Base-by-base conservation (phyloP, 2,888 invertebrate species). In the Embidobia sp. region DNA sequence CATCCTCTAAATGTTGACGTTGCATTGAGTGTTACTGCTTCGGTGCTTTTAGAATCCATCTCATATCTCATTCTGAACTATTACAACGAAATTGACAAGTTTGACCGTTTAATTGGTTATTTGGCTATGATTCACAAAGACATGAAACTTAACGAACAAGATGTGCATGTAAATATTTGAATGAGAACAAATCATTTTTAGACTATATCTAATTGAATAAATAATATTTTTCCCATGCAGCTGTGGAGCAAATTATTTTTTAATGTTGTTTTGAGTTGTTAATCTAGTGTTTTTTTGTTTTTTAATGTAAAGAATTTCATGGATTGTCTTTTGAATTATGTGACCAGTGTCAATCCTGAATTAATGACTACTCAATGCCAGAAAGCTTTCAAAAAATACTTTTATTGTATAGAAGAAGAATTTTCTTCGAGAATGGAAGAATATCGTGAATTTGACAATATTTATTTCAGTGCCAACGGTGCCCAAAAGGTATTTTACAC, bases 101-200 rank as follows among this genome's bases (percentile, higher is more conserved):
- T 84, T 4, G 79, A 84, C 66, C 78, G 74, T 35, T 66, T 83
- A 3, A 78, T 85, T 19, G 83, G 84, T 18, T 85, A 85, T 31
- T 49, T 85, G 15, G 86, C 84, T 15, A 84, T 86, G 85, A 69
- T 83, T 13, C 86, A 86, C 73, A 86, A 86, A 74, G 85, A 86
- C 35, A 85, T 86, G 85, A 64, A 64, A 29, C 79, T 86, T 1
- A 11, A 48, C 2, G 77, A 78, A 49, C 49, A 76, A 33, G 85
- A 85, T 66, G 75, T 85, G 55, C 49, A 37, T 22, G 85, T 84
- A 78, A 46, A 10, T 53, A 29, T n/a, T n/a, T n/a, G n/a, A n/a
- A n/a, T n/a, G n/a, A n/a, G n/a, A n/a, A n/a, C n/a, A n/a, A n/a
- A n/a, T n/a, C n/a, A n/a, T n/a, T n/a, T n/a, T n/a, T n/a, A n/a